phyloP scores from a whole-genome alignment of 1,140 invertebrate genomes.

The Drosophila obscura region DNA sequence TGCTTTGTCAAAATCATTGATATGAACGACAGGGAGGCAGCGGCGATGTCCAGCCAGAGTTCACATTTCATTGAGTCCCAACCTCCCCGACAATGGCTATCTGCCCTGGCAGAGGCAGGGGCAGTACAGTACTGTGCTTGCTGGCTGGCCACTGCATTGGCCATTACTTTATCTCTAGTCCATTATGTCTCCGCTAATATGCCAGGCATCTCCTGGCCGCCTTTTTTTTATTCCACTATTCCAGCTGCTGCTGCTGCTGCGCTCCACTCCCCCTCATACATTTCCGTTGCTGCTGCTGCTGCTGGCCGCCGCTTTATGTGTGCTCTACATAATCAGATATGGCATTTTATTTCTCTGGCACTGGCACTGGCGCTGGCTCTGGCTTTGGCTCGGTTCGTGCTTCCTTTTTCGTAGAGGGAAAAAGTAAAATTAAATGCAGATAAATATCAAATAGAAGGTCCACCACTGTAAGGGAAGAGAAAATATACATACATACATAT shows the following conservation, averaged over 20 bases:
- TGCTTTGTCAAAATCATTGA: constrained; percentile 42
- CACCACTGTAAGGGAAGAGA: constrained; percentile 66
- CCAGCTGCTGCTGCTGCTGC: constrained; percentile 12
- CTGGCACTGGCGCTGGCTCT: constrained; percentile 1
- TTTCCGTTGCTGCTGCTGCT: constrained; percentile 25
- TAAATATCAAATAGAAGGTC: constrained; percentile 80
- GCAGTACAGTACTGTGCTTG: background rate
- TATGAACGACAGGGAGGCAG: constrained; percentile 53
- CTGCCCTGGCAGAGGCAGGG: constrained; percentile 1
- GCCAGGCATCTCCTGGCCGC: constrained; percentile 59
- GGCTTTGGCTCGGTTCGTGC: constrained; percentile 2
- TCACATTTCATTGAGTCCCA: constrained; percentile 59
- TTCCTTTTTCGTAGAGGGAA: constrained; percentile 13
- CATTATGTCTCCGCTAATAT: constrained; percentile 75
- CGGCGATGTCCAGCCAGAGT: constrained; percentile 30
- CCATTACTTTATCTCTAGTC: constrained; percentile 70
- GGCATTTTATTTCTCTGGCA: constrained; percentile 72
- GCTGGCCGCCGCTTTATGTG: constrained; percentile 53
- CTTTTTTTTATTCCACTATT: constrained; percentile 44
- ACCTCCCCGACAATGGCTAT: constrained; percentile 51
- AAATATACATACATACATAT: constrained; percentile 9
- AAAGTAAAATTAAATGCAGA: constrained; percentile 68
- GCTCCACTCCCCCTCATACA: constrained; percentile 23
- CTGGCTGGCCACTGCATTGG: constrained; percentile 53
- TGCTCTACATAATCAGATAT: constrained; percentile 80